These are phyloP conservation scores for Acholoe squamosa DNA, from an alignment of 2,888 invertebrate species.

Conservation along the genomic window DNA sequence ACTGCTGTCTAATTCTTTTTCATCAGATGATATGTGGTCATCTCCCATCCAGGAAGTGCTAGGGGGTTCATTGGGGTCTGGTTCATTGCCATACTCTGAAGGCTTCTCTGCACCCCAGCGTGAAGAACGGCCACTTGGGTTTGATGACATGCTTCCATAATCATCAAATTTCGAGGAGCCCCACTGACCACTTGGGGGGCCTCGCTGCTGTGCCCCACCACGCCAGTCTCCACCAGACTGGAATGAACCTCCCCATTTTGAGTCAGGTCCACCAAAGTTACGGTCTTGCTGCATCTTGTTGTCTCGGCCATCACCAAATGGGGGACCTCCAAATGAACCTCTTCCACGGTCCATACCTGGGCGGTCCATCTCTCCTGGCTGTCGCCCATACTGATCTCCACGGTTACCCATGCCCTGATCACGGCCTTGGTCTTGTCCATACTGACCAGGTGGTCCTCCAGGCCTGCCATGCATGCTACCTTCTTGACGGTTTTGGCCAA, in stretches of 20 bases:
- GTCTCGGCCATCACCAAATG: neutral
- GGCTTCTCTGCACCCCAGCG: slow-evolving; percentile 18
- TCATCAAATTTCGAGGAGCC: neutral
- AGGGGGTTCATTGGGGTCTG: slow-evolving; percentile 17
- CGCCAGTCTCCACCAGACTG: neutral
- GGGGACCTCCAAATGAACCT: neutral
- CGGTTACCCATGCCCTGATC: neutral
- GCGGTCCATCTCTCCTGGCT: neutral
- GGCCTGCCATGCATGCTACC: neutral
- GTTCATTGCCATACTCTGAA: neutral
- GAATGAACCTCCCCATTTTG: neutral
- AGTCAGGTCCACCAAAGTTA: neutral
- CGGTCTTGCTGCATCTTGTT: neutral
- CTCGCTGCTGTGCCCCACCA: neutral
- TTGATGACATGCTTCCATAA: neutral
- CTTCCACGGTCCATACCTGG: slow-evolving; percentile 27
- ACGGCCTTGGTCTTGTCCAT: slow-evolving; percentile 33
- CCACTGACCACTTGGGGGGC: neutral
- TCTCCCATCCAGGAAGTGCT: slow-evolving; percentile 34
- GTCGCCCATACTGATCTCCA: neutral
- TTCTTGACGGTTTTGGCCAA: neutral
- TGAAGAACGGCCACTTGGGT: neutral
- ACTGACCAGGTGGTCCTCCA: neutral
- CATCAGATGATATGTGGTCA: neutral
- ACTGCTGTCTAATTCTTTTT: neutral